Conservation (phyloP, 2,113 vertebrate species). For the Lampris megalopsis region DNA sequence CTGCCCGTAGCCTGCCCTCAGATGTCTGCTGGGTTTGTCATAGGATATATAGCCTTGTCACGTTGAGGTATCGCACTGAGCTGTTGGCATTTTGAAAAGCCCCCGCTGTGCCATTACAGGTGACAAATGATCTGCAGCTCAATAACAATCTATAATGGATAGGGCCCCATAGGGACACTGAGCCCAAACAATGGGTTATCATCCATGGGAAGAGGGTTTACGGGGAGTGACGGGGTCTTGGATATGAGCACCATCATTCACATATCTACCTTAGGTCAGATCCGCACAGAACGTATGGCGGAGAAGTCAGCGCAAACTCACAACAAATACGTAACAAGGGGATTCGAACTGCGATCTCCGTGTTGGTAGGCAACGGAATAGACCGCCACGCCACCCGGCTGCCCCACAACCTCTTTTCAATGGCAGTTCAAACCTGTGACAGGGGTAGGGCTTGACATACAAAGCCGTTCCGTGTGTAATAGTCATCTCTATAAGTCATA, state of each 20-base stretch:
- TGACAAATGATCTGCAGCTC: constrained; percentile 67
- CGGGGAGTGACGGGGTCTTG: constrained; percentile 3
- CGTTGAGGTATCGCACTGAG: constrained; percentile 64
- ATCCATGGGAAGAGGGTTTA: constrained; percentile 8
- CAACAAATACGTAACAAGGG: not conserved
- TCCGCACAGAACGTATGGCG: not conserved
- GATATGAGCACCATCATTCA: not conserved
- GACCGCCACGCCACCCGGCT: too few species aligned
- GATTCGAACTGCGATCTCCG: too few species aligned
- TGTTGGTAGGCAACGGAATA: too few species aligned
- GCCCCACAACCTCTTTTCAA: too few species aligned
- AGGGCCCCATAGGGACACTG: constrained; percentile 30
- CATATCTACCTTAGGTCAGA: not conserved
- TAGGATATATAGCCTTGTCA: constrained; percentile 57
- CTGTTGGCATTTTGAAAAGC: constrained; percentile 75
- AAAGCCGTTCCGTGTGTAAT: too few species aligned
- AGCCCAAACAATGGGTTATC: constrained; percentile 37
- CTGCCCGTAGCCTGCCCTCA: not conserved
- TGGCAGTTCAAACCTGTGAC: too few species aligned
- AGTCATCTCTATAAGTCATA: too few species aligned
- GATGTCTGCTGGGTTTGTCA: constrained; percentile 13
- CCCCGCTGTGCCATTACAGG: constrained; percentile 63
- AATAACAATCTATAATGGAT: constrained; percentile 74
- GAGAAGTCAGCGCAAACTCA: not conserved
- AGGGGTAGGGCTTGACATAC: too few species aligned